Evolutionary conservation across 1,140 invertebrate species (phyloP).

Genomic region (Heliconius congener): DNA sequence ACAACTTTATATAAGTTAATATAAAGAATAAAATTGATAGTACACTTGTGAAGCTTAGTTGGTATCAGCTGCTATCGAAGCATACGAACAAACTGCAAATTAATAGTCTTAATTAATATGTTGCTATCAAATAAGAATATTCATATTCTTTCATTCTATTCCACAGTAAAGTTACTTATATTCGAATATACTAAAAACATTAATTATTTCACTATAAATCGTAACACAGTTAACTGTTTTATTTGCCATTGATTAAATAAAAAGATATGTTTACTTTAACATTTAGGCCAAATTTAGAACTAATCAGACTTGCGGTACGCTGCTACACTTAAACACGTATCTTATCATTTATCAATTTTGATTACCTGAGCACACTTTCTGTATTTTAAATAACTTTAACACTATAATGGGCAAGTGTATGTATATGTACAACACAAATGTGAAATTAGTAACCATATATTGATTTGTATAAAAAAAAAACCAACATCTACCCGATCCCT

Average conservation of each 20-base stretch:
- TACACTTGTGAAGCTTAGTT: not conserved
- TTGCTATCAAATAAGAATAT: not conserved
- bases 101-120: not conserved
- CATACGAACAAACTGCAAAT: too few relatives aligned
- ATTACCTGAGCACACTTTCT: slow-evolving; percentile 21
- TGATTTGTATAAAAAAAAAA: too few relatives aligned
- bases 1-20: too few relatives aligned
- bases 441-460: not conserved
- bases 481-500: too few relatives aligned
- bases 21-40: not conserved
- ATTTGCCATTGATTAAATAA: not conserved
- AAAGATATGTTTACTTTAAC: not conserved
- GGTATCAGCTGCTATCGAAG: not conserved
- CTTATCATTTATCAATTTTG: slow-evolving; percentile 45
- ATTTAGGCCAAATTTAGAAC: slow-evolving; percentile 22
- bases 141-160: too few relatives aligned
- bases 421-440: not conserved
- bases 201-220: not conserved
- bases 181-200: too few relatives aligned
- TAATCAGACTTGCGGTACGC: slow-evolving; percentile 26
- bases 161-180: too few relatives aligned
- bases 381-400: not conserved
- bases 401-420: not conserved
- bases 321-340: slow-evolving; percentile 25
- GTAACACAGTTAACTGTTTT: not conserved